A percentile compares a stretch with the other conserved stretches of the same genome.
Evolutionary conservation across 53 echinoderm and acorn worm species (phyloP).

Genomic region (Antedon mediterranea): DNA sequence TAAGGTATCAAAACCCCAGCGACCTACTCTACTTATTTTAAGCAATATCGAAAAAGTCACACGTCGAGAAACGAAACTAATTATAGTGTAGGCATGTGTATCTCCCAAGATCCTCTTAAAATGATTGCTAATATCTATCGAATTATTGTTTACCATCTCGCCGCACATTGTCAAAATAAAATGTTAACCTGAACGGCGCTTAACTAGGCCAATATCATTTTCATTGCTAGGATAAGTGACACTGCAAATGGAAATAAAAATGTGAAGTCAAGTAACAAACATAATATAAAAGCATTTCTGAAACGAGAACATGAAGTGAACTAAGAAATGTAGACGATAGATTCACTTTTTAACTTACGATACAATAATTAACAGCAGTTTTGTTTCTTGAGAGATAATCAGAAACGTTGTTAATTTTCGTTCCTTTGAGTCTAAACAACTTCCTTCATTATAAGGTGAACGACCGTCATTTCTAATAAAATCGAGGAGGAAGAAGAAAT

Average conservation of each 20-base stretch:
- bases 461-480: neutral
- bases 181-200: neutral
- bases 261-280: neutral
- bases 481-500: no score
- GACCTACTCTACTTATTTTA: neutral
- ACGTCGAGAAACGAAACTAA: neutral
- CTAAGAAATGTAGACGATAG: neutral
- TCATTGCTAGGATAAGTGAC: neutral
- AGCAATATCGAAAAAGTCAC: neutral
- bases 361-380: neutral
- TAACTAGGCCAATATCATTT: neutral
- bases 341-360: neutral
- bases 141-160: neutral
- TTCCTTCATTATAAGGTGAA: neutral
- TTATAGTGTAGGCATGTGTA: neutral
- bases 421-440: no score
- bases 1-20: neutral
- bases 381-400: neutral
- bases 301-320: neutral
- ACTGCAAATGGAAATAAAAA: neutral
- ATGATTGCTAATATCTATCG: neutral
- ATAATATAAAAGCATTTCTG: neutral
- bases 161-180: neutral
- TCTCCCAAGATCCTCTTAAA: neutral
- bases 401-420: no score